Base-by-base conservation (phyloP, 1,140 invertebrate species). In the Caenorhabditis tropicalis region DNA sequence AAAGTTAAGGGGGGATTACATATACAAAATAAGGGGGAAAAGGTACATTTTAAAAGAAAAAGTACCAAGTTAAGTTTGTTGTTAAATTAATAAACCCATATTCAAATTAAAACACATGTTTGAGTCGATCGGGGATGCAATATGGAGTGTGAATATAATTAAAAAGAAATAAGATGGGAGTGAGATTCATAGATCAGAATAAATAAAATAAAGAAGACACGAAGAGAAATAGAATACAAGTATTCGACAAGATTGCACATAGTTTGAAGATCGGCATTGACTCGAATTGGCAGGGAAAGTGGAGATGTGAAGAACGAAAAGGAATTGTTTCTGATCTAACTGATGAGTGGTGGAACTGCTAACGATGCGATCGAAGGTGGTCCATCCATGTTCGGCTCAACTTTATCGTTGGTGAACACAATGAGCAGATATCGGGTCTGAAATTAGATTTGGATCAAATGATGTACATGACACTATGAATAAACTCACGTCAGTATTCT, bases 171-270 rank as follows among this genome's bases (percentile, higher is more conserved):
- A 24, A 27, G 9, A 29, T 56, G 24, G 29, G 21, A 51, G 48
- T 56, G 53, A 56, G 53, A 56, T 2, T 21, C 10, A 56, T 56
- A 15, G 24, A 12, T 43, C 27, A n/a, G 29, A 39, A 74, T 74
- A 24, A 46, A 74, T 36, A 29, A 58, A 58, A 36, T 51, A 19
- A 51, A 19, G 15, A 65, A 36, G 3, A 7, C 31, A 19, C 7
- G 31, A 36, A n/a, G n/a, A 3, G 19, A 12, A 36, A 10, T 27
- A 31, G 36, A 36, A 65, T 36, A 16, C 19, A 65, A 9, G 3
- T 65, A 36, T 36, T 65, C 24, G 65, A 74, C 65, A 74, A 74
- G 65, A 74, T 74, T 74, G 65, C 65, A 74, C 65, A 74, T 74
- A 74, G 12, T 24, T 19, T 74, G 65, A 74, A 29, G 36, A 74